Evolutionary conservation across 2,113 vertebrate species (phyloP).

Genomic region (Calidris pugnax): DNA sequence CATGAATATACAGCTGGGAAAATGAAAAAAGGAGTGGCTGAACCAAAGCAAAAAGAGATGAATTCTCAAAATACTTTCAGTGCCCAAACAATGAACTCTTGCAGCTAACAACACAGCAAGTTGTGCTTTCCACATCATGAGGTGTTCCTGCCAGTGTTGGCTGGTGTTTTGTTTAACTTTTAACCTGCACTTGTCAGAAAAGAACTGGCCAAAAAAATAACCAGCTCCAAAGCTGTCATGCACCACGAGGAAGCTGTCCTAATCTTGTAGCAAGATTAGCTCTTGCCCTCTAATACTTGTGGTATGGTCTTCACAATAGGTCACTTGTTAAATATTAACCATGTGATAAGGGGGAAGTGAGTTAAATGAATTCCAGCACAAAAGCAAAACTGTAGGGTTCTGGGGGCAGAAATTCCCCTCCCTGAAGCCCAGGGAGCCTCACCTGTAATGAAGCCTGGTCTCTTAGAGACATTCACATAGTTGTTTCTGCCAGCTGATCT

Average conservation of each 20-base stretch:
- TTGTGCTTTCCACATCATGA: background rate
- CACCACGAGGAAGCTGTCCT: background rate
- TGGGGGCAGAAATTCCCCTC: background rate
- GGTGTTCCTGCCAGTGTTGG: background rate
- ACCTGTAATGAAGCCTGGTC: background rate
- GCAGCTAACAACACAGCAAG: background rate
- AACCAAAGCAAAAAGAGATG: background rate
- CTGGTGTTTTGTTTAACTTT: slow-evolving; percentile 2
- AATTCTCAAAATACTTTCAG: background rate
- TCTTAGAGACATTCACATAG: background rate
- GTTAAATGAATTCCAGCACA: background rate
- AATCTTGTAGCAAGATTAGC: background rate
- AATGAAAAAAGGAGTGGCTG: background rate
- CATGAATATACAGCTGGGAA: background rate
- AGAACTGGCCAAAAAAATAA: background rate
- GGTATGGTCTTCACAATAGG: background rate
- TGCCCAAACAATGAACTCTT: background rate
- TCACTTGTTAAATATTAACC: slow-evolving; percentile 37
- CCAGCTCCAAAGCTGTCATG: background rate
- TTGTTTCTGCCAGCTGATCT: background rate
- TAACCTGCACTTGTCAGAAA: background rate
- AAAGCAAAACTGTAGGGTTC: background rate
- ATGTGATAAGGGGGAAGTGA: background rate
- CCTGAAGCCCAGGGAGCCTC: background rate
- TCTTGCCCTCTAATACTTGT: background rate